These are phyloP conservation scores for Caenorhabditis panamensis DNA, from an alignment of 2,888 invertebrate species.

Conservation along the genomic window DNA sequence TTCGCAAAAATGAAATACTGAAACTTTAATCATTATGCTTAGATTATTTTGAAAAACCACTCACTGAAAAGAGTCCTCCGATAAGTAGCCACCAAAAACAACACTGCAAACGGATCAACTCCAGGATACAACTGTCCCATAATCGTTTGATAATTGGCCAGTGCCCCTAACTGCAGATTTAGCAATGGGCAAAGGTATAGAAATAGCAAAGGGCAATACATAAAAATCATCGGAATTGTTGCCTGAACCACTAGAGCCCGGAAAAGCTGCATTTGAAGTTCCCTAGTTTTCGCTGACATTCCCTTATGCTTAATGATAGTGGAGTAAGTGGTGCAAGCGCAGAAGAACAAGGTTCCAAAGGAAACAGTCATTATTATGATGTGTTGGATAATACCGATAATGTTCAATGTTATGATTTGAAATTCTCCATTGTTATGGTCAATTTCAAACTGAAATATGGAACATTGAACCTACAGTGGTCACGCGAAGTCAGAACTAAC, in stretches of 20 bases:
- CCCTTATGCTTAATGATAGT: constrained; percentile 17
- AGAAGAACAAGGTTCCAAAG: constrained; percentile 33
- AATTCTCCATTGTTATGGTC: not conserved
- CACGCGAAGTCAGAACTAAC: too few relatives aligned
- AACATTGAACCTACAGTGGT: too few relatives aligned
- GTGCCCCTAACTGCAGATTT: constrained; percentile 37
- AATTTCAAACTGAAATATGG: constrained; percentile 15
- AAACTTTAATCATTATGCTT: too few relatives aligned
- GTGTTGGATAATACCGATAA: too few relatives aligned
- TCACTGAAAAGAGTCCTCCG: too few relatives aligned
- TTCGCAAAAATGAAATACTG: too few relatives aligned
- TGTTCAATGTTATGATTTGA: too few relatives aligned
- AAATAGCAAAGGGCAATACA: constrained; percentile 45
- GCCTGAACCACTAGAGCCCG: constrained; percentile 38
- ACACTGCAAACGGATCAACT: constrained; percentile 34
- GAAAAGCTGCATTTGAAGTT: constrained; percentile 34
- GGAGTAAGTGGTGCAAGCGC: constrained; percentile 10
- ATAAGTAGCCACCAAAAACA: constrained; percentile 32
- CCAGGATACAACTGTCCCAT: constrained; percentile 47
- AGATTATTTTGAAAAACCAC: too few relatives aligned
- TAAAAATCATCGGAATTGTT: constrained; percentile 36
- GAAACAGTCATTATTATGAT: too few relatives aligned
- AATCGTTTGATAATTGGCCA: constrained; percentile 43
- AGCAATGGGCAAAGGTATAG: constrained; percentile 38
- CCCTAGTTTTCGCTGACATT: constrained; percentile 20